phyloP scores from a whole-genome alignment of 2,797 vertebrate species.

The Anisognathus igniventris region DNA sequence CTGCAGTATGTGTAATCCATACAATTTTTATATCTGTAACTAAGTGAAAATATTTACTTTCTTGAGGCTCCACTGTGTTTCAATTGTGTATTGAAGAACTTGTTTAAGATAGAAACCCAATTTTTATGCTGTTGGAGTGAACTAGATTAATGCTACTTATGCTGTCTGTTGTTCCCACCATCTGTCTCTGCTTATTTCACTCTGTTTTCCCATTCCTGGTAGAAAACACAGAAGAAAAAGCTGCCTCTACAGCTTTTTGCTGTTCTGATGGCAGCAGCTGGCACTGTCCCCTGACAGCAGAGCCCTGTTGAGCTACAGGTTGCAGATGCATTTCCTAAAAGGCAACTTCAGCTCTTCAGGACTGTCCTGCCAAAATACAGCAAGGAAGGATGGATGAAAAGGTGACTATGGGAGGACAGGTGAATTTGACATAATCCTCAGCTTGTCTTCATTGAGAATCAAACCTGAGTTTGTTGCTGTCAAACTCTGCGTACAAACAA shows the following conservation, averaged over 20 bases:
- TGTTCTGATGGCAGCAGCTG: neutral
- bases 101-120: neutral
- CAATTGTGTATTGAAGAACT: neutral
- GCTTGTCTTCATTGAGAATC: neutral
- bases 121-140: neutral
- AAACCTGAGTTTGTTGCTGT: neutral
- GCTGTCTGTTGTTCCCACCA: neutral
- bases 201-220: neutral
- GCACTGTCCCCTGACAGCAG: neutral
- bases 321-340: neutral
- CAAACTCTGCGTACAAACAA: neutral
- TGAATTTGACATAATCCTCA: neutral
- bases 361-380: neutral
- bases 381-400: neutral
- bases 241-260: neutral
- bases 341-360: neutral
- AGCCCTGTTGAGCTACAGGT: neutral
- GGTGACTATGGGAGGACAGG: neutral
- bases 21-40: neutral
- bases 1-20: accelerated
- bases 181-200: neutral
- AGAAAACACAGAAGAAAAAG: neutral
- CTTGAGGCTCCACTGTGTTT: neutral
- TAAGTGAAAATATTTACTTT: neutral
- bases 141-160: neutral